These are phyloP conservation scores for Pherbina coryleti DNA, from an alignment of 2,888 invertebrate species.

Conservation along the genomic window DNA sequence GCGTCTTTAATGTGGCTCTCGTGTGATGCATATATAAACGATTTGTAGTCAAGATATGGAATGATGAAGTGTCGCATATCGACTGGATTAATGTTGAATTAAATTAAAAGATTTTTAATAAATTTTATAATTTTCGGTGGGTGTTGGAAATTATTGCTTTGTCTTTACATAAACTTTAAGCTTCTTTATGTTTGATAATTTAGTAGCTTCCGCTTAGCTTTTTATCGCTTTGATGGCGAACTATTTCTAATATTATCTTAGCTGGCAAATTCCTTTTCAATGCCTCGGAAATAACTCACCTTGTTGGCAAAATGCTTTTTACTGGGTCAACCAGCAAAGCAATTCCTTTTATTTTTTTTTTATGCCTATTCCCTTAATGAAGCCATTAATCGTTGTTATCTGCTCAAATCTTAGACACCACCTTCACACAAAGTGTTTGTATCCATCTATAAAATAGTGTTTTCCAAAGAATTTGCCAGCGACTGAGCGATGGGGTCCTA, in stretches of 20 bases:
- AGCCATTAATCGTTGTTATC: constrained; percentile 46
- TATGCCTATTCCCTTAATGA: constrained; percentile 43
- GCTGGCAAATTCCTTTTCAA: neutral
- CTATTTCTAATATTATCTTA: too few species aligned
- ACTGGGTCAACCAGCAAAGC: neutral
- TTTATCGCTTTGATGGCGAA: too few species aligned
- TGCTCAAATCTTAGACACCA: constrained; percentile 40
- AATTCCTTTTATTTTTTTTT: neutral
- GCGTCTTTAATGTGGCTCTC: neutral
- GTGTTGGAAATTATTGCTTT: neutral
- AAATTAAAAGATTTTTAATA: constrained; percentile 8
- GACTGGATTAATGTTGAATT: neutral
- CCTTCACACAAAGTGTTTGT: constrained; percentile 18
- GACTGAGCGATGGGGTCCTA: neutral
- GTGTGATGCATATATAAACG: neutral
- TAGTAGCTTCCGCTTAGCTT: too few species aligned
- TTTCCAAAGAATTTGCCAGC: constrained; percentile 35
- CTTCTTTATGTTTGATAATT: neutral
- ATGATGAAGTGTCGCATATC: constrained; percentile 2
- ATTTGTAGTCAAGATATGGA: constrained; percentile 4
- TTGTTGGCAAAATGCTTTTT: neutral
- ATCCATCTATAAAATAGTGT: constrained; percentile 29
- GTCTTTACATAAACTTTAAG: neutral
- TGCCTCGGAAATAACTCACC: neutral
- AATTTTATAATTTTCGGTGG: neutral